Evolutionary conservation across 1,140 invertebrate species (phyloP).

Genomic region (Neodiprion lecontei): DNA sequence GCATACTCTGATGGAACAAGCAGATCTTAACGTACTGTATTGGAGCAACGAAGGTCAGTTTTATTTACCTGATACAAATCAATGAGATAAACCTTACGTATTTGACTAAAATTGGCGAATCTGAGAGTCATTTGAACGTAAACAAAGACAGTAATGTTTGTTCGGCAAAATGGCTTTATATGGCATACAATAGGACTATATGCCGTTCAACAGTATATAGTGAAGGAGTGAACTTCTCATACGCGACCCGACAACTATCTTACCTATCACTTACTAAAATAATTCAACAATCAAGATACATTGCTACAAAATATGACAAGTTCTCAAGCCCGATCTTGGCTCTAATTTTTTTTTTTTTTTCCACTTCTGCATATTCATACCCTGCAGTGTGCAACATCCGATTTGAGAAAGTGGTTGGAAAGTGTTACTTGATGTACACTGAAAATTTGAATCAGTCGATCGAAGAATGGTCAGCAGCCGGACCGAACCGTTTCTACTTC

Average conservation of each 20-base stretch:
- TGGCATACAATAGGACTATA: too few relatives aligned
- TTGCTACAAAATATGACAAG: too few relatives aligned
- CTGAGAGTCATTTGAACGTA: constrained; percentile 10
- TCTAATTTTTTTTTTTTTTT: constrained; percentile 29
- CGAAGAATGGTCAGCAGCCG: constrained; percentile 69
- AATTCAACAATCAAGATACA: too few relatives aligned
- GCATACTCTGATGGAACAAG: constrained; percentile 61
- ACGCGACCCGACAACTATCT: too few relatives aligned
- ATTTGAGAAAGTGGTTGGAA: constrained; percentile 65
- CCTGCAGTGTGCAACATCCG: constrained; percentile 63
- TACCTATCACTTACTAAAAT: too few relatives aligned
- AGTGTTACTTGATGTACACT: constrained; percentile 68
- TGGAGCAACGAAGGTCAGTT: constrained; percentile 76
- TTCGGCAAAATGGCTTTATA: not conserved
- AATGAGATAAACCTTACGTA: too few relatives aligned
- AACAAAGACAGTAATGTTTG: constrained; percentile 55
- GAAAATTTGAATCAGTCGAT: constrained; percentile 63
- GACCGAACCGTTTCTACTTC: constrained; percentile 81
- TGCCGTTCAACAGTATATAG: too few relatives aligned
- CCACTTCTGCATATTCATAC: constrained; percentile 23
- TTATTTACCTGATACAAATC: constrained; percentile 32
- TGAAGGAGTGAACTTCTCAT: too few relatives aligned
- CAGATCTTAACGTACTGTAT: constrained; percentile 79
- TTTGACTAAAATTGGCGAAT: too few relatives aligned
- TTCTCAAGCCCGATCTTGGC: too few relatives aligned